Evolutionary conservation across 2,888 invertebrate species (phyloP).

Genomic region (Helicoverpa assulta): DNA sequence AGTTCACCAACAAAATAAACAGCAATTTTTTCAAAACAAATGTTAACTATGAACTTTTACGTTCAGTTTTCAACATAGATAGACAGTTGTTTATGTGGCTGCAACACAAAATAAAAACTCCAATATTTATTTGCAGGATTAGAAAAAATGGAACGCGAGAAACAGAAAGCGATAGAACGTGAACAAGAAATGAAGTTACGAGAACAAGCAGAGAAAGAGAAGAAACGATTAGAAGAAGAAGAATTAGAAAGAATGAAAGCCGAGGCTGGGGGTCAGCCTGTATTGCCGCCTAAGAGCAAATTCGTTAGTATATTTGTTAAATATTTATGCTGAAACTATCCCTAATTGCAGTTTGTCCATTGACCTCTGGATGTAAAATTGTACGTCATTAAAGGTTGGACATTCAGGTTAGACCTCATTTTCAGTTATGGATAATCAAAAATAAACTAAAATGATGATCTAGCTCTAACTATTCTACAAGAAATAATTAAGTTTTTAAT

Average conservation of each 20-base stretch:
- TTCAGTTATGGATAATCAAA: too few species aligned
- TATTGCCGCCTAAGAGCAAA: slow-evolving; percentile 90
- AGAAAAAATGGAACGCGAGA: slow-evolving; percentile 99
- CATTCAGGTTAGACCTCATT: too few species aligned
- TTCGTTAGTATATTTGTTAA: slow-evolving; percentile 85
- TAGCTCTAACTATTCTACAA: too few species aligned
- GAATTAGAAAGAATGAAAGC: slow-evolving; percentile 81
- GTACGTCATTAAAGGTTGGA: neutral
- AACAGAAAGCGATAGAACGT: slow-evolving; percentile 95
- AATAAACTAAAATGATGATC: too few species aligned
- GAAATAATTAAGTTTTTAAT: too few species aligned
- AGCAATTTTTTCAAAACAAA: too few species aligned
- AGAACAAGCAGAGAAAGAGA: slow-evolving; percentile 91
- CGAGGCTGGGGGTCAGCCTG: slow-evolving; percentile 80
- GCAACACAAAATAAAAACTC: too few species aligned
- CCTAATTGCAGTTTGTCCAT: neutral
- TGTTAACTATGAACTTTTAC: too few species aligned
- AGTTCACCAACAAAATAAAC: too few species aligned
- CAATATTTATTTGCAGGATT: slow-evolving; percentile 91
- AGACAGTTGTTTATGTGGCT: too few species aligned
- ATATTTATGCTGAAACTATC: neutral
- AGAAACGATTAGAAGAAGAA: slow-evolving; percentile 91
- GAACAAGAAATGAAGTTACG: slow-evolving; percentile 92
- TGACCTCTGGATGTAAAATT: neutral
- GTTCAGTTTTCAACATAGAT: too few species aligned